Conservation (phyloP, 2,113 vertebrate species). For the Murina feae region DNA sequence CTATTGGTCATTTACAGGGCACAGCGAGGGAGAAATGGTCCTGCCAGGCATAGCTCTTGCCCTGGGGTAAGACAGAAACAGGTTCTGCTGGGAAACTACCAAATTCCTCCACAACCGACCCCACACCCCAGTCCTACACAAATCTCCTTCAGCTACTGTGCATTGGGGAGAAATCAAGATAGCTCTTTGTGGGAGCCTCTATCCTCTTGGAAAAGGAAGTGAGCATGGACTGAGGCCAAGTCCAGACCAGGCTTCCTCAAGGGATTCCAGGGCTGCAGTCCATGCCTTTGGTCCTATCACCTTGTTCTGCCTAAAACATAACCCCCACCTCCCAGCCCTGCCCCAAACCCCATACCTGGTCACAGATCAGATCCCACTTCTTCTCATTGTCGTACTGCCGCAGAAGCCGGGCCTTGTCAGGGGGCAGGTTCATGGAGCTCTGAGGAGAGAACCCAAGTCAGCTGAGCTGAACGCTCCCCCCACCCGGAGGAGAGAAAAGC, state of each 20-base stretch:
- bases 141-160: neutral
- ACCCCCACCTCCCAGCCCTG: neutral
- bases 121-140: neutral
- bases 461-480: neutral
- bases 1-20: neutral
- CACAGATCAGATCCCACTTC: constrained; percentile 98
- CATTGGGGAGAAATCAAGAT: neutral
- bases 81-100: neutral
- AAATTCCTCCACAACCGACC: neutral
- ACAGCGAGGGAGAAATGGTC: neutral
- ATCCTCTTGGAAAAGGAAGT: neutral
- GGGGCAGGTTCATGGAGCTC: constrained; percentile 98
- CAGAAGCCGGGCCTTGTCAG: constrained; percentile 95
- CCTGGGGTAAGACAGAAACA: neutral
- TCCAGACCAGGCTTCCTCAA: neutral
- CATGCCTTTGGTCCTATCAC: neutral
- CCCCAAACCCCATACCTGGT: constrained; percentile 85
- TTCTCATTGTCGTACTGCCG: constrained; percentile 97
- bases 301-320: neutral
- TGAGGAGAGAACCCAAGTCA: constrained; percentile 75
- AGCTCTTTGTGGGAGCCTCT: neutral
- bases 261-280: neutral
- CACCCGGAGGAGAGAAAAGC: neutral
- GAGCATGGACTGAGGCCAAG: neutral
- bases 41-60: neutral